Conservation (phyloP, 2,113 vertebrate species). For the Laterallus jamaicensis region DNA sequence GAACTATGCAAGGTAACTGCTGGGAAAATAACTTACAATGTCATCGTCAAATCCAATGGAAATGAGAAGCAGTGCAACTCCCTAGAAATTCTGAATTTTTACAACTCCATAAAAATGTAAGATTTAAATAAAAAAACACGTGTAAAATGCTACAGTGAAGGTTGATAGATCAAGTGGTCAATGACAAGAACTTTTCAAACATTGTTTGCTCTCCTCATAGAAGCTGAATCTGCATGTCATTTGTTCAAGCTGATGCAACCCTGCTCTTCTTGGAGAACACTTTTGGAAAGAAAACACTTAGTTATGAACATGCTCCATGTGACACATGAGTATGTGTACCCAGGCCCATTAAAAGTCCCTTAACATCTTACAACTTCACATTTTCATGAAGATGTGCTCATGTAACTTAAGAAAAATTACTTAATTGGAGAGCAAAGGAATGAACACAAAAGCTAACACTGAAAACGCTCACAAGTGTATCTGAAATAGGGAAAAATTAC, state of each 20-base stretch:
- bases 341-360: neutral
- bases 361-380: neutral
- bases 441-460: neutral
- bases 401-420: neutral
- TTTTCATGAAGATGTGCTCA: rapidly evolving
- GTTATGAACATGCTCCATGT: neutral
- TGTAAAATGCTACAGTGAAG: neutral
- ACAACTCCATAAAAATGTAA: neutral
- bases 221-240: neutral
- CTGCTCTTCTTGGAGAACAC: neutral
- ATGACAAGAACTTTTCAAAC: neutral
- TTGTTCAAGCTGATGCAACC: neutral
- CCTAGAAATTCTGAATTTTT: neutral
- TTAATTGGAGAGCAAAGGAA: neutral
- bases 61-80: neutral
- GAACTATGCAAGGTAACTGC: conserved; percentile 8
- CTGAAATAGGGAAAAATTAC: neutral
- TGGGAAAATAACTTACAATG: neutral
- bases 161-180: neutral
- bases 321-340: neutral
- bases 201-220: neutral
- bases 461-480: neutral
- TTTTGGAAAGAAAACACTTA: neutral
- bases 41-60: neutral
- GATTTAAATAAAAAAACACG: neutral